Evolutionary conservation across 2,888 invertebrate species (phyloP), one percentile per base, ranked within the genome.

Genomic region (Griposia aprilina): DNA sequence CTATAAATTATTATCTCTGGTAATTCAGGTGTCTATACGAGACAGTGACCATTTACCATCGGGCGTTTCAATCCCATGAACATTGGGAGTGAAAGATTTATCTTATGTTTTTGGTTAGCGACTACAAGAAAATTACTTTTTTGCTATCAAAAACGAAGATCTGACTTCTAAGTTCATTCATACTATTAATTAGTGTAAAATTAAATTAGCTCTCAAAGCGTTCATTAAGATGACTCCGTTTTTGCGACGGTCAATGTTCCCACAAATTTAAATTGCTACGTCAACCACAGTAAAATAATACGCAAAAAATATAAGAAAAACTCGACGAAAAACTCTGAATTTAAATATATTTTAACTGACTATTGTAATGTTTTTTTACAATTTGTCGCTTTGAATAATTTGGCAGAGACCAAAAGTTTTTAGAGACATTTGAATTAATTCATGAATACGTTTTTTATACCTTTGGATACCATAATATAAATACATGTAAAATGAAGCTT

Each of bases 211-310:
- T 81, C 81, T 59, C 41, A 60, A 76, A 70, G 59, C 72, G 36
- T 73, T 70, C 23, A 84, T 63, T 70, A 75, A 13, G 26, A 72
- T 36, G n/a, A 67, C 45, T 75, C 13, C 50, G 45, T 76, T 76
- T 82, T 76, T 63, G 63, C 13, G 52, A 17, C 76, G 82, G 85
- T 83, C 79, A 87, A 73, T 80, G 69, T 81, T 85, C 87, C 52
- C 85, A 78, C 76, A 78, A 79, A 76, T 83, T 77, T 75, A 73
- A 72, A 66, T 36, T 13, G 48, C 74, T 63, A 65, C 85, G 79
- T 81, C 73, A 81, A 70, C 50, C 57, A 50, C 20, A 36, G 45
- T 45, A 60, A 71, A 50, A 74, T 50, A 62, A 30, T n/a, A 30
- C 30, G 26, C 60, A 73, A 82, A 82, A 79, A 80, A 68, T 57